Conservation (phyloP, 2,888 invertebrate genomes). For the Lissonota sp. region DNA sequence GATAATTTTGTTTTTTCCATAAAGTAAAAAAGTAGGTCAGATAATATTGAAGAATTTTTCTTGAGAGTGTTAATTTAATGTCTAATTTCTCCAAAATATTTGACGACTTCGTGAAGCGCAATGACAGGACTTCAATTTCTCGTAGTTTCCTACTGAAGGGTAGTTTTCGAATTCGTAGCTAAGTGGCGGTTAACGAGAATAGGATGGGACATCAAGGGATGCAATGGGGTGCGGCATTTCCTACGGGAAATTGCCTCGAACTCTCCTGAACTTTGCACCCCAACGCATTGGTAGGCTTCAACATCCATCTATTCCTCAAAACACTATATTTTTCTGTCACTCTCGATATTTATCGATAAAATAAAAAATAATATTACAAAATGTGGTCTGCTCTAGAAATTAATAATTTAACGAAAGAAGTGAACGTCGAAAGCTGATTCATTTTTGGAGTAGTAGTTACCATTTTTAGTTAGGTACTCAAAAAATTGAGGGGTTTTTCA, state of each 20-base stretch:
- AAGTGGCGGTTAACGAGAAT: conserved; percentile 47
- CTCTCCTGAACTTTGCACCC: conserved; percentile 42
- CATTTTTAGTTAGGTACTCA: no score
- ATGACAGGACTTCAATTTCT: conserved; percentile 41
- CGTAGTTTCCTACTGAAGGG: conserved; percentile 18
- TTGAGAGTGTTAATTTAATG: conserved; percentile 29
- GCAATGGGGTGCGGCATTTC: conserved; percentile 39
- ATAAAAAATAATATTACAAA: background rate
- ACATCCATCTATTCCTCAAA: no score
- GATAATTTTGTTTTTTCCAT: no score
- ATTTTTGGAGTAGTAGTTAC: no score
- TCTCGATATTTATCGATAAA: no score
- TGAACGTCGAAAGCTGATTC: no score
- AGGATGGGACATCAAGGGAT: conserved; percentile 28
- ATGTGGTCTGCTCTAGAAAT: no score
- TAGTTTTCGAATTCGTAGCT: conserved; percentile 40
- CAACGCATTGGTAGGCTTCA: no score
- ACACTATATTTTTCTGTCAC: no score
- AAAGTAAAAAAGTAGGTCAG: background rate
- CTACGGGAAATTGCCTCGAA: conserved; percentile 44
- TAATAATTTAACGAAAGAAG: no score
- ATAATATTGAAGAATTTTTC: background rate
- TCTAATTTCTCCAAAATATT: conserved; percentile 19
- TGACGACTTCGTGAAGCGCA: conserved; percentile 16
- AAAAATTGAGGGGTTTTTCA: no score